Evolutionary conservation across 2,113 vertebrate genomes (phyloP), one percentile per base, ranked within the genome.

Genomic region (Hydrolagus affinis): DNA sequence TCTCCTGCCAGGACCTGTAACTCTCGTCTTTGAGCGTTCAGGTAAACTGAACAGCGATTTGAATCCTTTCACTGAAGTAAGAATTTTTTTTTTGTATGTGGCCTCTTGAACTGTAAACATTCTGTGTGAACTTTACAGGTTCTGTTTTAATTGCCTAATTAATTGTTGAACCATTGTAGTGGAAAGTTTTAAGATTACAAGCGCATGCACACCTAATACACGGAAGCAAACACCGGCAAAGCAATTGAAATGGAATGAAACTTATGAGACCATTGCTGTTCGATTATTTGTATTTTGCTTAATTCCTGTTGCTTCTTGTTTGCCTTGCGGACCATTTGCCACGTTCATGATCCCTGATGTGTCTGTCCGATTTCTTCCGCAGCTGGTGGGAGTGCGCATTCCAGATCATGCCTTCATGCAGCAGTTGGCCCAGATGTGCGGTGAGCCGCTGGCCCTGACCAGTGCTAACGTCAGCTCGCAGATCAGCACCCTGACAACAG

Each of bases 331-430:
- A 44, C 6, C 44, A 44, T 44, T 44, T 44, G 44, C 44, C 2
- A 6, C 44, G 2, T 3, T 44, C 44, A 6, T 44, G 44, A 44
- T 44, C 44, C 44, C 44, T 44, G 44, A 44, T 44, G n/a, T n/a
- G n/a, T n/a, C n/a, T n/a, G 32, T 44, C 85, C 19, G 68, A 70
- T 4, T 69, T 85, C 23, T 56, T 8, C 87, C 25, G 4, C 85
- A 99, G 98, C 93, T 98, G 25, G 96, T 99, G 11, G 98, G 98
- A 0, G 93, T 99, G 8, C 96, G 98, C 1, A 94, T 99, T 87
- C 97, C 97, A 14, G 89, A 95, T 87, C 95, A 98, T 1, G 78
- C 88, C 7, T 98, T 99, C 70, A 90, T 97, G 86, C 92, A 94
- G 71, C 93, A 92, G 10, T 87, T 99, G 86, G 95, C 95, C 21